Percentiles rank a stretch among this genome's conserved stretches.
Evolutionary conservation across 2,113 vertebrate species (phyloP).

Genomic region (Rhagologus leucostigma): DNA sequence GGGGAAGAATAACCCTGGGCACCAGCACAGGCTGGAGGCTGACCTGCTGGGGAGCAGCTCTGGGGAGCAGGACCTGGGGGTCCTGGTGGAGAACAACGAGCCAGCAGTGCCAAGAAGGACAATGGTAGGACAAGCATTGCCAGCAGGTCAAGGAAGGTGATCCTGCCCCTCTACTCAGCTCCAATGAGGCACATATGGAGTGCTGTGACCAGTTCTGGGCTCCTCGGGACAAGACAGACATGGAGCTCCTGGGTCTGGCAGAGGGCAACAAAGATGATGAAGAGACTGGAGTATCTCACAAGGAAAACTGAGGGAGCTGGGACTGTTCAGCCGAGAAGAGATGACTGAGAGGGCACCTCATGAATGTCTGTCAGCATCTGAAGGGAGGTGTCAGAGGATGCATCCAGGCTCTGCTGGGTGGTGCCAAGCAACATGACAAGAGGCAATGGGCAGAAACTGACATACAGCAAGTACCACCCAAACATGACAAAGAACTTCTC

Average conservation of each 20-base stretch:
- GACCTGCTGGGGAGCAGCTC: neutral
- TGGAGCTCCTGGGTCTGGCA: neutral
- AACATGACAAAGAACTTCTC: neutral
- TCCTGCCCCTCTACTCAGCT: neutral
- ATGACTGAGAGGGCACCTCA: no score
- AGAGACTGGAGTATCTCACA: neutral
- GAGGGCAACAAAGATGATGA: neutral
- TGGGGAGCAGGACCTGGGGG: neutral
- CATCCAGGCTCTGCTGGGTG: neutral
- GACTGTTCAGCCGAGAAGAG: neutral
- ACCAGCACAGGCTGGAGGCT: neutral
- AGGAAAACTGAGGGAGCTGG: neutral
- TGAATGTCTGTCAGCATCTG: fast-evolving
- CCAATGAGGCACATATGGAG: neutral
- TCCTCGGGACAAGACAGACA: neutral
- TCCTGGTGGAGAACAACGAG: neutral
- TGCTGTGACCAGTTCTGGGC: neutral
- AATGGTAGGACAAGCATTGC: neutral
- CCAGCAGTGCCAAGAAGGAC: neutral
- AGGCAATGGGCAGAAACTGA: neutral
- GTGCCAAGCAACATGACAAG: neutral
- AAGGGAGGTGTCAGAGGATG: neutral
- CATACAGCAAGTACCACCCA: neutral
- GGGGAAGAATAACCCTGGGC: neutral
- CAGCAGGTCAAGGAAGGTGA: neutral